These are phyloP conservation scores for Myotis planiceps DNA, from an alignment of 2,797 vertebrate species.

Conservation along the genomic window DNA sequence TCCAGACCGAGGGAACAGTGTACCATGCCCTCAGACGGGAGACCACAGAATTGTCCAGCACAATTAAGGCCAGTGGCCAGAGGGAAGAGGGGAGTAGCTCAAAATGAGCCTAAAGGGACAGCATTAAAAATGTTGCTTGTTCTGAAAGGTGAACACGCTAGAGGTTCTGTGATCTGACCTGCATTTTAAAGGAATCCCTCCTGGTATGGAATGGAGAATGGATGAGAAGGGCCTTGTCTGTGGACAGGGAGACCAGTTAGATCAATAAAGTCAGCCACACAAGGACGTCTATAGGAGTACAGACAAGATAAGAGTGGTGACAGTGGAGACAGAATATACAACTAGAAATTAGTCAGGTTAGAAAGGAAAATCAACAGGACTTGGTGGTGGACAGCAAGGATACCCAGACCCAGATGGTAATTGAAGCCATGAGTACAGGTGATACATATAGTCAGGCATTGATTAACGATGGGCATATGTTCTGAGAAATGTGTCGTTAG, in stretches of 20 bases:
- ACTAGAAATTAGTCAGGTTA: neutral
- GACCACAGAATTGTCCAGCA: too few relatives aligned
- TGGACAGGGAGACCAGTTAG: neutral
- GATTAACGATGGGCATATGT: neutral
- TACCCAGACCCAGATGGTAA: neutral
- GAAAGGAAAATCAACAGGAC: neutral
- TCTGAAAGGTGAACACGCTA: neutral
- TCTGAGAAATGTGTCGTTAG: neutral
- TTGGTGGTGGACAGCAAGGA: neutral
- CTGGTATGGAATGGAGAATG: neutral
- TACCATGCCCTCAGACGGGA: neutral
- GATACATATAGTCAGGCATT: neutral
- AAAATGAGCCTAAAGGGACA: too few relatives aligned
- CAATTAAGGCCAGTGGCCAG: neutral
- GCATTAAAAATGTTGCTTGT: neutral
- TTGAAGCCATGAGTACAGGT: neutral
- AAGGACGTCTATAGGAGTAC: fast-evolving
- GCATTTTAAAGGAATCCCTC: neutral
- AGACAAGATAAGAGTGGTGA: neutral
- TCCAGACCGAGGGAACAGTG: neutral
- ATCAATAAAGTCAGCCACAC: neutral
- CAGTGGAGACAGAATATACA: neutral
- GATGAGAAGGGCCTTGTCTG: neutral
- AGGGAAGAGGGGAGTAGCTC: neutral
- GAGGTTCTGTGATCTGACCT: neutral